phyloP scores from a whole-genome alignment of 2,888 invertebrate species.

The Helleia helle region DNA sequence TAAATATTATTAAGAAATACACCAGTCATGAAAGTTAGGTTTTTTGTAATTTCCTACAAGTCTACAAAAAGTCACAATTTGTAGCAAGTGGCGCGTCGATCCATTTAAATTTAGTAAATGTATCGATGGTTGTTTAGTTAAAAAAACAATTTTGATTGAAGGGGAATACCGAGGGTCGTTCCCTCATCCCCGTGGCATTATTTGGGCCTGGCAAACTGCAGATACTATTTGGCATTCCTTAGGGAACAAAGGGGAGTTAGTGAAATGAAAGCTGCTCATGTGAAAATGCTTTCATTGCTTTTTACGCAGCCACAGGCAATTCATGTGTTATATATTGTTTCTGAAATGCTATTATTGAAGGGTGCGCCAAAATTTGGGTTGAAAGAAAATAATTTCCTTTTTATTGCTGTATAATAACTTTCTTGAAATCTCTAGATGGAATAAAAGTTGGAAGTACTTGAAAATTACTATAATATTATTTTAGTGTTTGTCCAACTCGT shows the following conservation, averaged over 20 bases:
- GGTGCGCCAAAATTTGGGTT: constrained; percentile 18
- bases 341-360: constrained; percentile 35
- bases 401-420: constrained; percentile 1
- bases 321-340: constrained; percentile 58
- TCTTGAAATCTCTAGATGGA: neutral
- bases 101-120: constrained; percentile 17
- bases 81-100: too few relatives aligned
- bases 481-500: too few relatives aligned
- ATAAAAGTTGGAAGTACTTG: too few relatives aligned
- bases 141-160: constrained; percentile 33
- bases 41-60: too few relatives aligned
- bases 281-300: constrained; percentile 71
- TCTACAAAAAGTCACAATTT: too few relatives aligned
- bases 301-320: constrained; percentile 68
- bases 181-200: constrained; percentile 45
- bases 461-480: too few relatives aligned
- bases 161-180: constrained; percentile 37
- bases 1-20: too few relatives aligned
- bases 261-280: constrained; percentile 67
- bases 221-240: constrained; percentile 65
- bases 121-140: constrained; percentile 17
- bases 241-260: constrained; percentile 54
- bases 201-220: constrained; percentile 48
- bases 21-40: too few relatives aligned
- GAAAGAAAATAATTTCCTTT: constrained; percentile 18